These are phyloP conservation scores for Genyomyrus donnyi DNA, from an alignment of 2,113 vertebrate genomes.

Conservation along the genomic window DNA sequence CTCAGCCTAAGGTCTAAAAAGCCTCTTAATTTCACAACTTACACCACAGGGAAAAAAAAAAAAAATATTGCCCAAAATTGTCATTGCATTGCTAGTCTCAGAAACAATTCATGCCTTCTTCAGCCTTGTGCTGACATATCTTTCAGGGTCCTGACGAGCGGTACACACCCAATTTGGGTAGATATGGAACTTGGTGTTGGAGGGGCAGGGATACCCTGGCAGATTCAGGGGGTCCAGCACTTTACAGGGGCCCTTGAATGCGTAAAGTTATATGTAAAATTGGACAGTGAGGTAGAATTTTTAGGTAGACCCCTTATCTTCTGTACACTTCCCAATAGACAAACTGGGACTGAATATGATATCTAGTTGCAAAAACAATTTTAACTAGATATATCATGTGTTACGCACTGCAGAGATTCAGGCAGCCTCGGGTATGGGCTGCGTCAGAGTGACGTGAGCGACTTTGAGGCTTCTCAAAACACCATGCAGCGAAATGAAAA, in stretches of 20 bases:
- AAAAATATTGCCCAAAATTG: background rate
- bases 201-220: background rate
- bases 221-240: background rate
- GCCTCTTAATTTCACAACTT: background rate
- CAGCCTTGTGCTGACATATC: background rate
- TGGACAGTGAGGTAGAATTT: background rate
- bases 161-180: background rate
- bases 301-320: background rate
- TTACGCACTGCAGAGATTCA: background rate
- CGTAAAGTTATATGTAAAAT: background rate
- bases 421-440: background rate
- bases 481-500: background rate
- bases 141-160: background rate
- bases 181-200: background rate
- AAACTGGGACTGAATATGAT: background rate
- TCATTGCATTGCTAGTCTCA: background rate
- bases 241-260: background rate
- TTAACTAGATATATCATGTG: background rate
- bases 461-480: background rate
- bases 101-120: background rate
- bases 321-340: background rate
- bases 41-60: background rate
- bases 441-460: background rate
- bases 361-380: background rate
- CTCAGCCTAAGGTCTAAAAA: too few relatives aligned